phyloP scores from a whole-genome alignment of 2,888 invertebrate genomes.

The Drosophila anomalipes region DNA sequence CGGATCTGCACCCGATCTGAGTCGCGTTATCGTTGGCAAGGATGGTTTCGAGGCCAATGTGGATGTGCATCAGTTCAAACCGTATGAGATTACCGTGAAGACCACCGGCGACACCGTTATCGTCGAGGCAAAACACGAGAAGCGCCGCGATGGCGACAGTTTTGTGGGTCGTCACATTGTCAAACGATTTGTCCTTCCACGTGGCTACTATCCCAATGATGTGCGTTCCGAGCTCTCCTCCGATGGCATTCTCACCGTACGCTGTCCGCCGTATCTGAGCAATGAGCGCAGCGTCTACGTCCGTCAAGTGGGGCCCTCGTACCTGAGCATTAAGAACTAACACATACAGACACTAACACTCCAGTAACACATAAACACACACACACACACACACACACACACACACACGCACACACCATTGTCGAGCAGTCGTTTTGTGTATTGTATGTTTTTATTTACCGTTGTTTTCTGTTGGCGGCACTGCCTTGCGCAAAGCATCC shows the following conservation, averaged over 20 bases:
- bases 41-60: constrained; percentile 89
- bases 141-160: constrained; percentile 90
- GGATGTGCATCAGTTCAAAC: constrained; percentile 89
- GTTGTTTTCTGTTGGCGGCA: constrained; percentile 50
- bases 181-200: constrained; percentile 89
- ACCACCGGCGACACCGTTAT: constrained; percentile 88
- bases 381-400: constrained; percentile 19
- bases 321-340: constrained; percentile 84
- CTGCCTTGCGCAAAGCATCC: constrained; percentile 49
- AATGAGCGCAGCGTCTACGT: constrained; percentile 90
- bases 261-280: constrained; percentile 87
- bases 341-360: constrained; percentile 5
- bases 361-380: constrained; percentile 29
- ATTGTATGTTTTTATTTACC: constrained; percentile 15
- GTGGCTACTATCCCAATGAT: constrained; percentile 89
- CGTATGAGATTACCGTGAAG: constrained; percentile 90
- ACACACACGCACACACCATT: constrained; percentile 1
- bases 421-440: constrained; percentile 44
- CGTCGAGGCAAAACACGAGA: constrained; percentile 90
- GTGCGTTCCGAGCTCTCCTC: constrained; percentile 87
- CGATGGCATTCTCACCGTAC: constrained; percentile 92
- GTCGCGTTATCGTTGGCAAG: constrained; percentile 86
- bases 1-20: constrained; percentile 84
- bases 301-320: constrained; percentile 90
- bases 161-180: constrained; percentile 92